These are phyloP conservation scores for Patagioenas fasciata DNA, from an alignment of 2,113 vertebrate genomes.

Conservation along the genomic window DNA sequence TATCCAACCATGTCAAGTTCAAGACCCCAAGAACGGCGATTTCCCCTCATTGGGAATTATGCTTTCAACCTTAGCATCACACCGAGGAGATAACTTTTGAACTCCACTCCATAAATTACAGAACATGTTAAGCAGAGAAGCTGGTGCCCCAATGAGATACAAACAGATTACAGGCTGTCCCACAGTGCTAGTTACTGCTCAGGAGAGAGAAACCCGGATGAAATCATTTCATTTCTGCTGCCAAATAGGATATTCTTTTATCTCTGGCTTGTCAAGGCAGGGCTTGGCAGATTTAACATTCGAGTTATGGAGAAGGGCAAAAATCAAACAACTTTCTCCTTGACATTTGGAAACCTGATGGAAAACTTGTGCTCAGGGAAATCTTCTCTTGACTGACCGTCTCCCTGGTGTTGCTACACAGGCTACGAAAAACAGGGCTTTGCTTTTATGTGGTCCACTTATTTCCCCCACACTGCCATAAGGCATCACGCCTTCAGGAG, in stretches of 20 bases:
- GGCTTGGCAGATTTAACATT: slow-evolving; percentile 25
- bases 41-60: slow-evolving; percentile 46
- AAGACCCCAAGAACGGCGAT: neutral
- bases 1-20: neutral
- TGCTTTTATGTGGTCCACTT: neutral
- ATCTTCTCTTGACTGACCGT: neutral
- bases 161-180: slow-evolving; percentile 33
- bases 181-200: neutral
- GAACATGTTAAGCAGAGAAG: neutral
- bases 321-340: slow-evolving; percentile 24
- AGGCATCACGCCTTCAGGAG: neutral
- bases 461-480: neutral
- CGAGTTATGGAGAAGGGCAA: neutral
- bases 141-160: neutral
- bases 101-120: slow-evolving; percentile 15
- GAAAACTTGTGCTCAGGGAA: neutral
- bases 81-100: slow-evolving; percentile 20
- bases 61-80: neutral
- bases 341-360: neutral
- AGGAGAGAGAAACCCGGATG: slow-evolving; percentile 47
- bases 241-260: slow-evolving; percentile 49
- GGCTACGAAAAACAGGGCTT: neutral
- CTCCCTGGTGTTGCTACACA: neutral
- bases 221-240: slow-evolving; percentile 48
- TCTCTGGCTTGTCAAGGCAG: slow-evolving; percentile 24